Conservation (phyloP, 2,797 vertebrate species). For the Staurois parvus region DNA sequence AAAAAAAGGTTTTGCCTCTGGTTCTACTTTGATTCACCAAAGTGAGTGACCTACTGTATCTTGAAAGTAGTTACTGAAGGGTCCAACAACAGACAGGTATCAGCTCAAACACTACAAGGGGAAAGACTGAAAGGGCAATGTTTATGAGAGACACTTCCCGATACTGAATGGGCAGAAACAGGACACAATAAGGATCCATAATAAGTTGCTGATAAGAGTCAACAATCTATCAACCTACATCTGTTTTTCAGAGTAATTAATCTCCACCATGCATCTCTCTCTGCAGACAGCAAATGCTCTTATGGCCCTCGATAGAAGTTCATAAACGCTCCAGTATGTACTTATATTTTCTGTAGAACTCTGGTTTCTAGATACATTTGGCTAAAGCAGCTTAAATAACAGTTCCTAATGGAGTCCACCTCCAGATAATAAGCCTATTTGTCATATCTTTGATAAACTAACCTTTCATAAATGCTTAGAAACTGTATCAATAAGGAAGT, state of each 20-base stretch:
- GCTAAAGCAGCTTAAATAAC: constrained; percentile 66
- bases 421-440: constrained; percentile 75
- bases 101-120: neutral
- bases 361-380: constrained; percentile 67
- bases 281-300: constrained; percentile 48
- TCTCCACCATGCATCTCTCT: constrained; percentile 25
- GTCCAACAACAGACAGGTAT: neutral
- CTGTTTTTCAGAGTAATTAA: constrained; percentile 58
- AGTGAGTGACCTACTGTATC: constrained; percentile 23
- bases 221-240: constrained; percentile 54
- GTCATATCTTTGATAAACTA: constrained; percentile 71
- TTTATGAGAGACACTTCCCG: constrained; percentile 27
- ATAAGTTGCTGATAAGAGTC: constrained; percentile 45
- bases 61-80: neutral
- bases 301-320: constrained; percentile 21
- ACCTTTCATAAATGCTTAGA: constrained; percentile 74
- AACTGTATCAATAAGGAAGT: constrained; percentile 70
- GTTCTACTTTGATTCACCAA: too few relatives aligned
- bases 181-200: constrained; percentile 36
- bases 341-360: constrained; percentile 62
- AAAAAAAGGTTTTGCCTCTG: too few relatives aligned
- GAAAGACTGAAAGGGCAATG: neutral
- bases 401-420: constrained; percentile 72
- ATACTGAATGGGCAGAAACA: constrained; percentile 26
- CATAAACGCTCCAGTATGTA: constrained; percentile 41